These are phyloP conservation scores for Lordiphosa stackelbergi DNA, from an alignment of 1,140 invertebrate genomes.

Conservation along the genomic window DNA sequence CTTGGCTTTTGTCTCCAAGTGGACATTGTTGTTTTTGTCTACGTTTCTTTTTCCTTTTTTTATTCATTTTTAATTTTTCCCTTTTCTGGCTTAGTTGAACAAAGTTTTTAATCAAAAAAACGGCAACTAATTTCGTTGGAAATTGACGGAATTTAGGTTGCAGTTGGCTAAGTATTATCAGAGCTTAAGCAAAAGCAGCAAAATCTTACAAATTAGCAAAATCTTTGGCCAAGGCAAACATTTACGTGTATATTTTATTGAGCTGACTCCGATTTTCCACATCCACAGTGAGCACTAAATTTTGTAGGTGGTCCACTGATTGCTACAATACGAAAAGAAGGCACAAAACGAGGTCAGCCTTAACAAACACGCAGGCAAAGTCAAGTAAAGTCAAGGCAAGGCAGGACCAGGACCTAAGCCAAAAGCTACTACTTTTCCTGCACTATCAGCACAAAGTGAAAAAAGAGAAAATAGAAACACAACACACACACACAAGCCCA, in stretches of 20 bases:
- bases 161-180: constrained; percentile 26
- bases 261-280: constrained; percentile 38
- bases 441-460: constrained; percentile 34
- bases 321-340: constrained; percentile 26
- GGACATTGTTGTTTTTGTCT: constrained; percentile 25
- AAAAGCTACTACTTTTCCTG: constrained; percentile 24
- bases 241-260: constrained; percentile 63
- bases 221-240: constrained; percentile 24
- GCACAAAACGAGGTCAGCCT: constrained; percentile 35
- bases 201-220: constrained; percentile 32
- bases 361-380: constrained; percentile 40
- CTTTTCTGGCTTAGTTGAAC: constrained; percentile 50
- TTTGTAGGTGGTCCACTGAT: constrained; percentile 41
- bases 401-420: constrained; percentile 32
- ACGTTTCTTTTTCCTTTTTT: constrained; percentile 2
- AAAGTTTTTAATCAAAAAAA: constrained; percentile 57
- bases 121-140: constrained; percentile 57
- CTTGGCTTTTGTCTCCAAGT: constrained; percentile 10
- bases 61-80: constrained; percentile 6
- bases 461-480: constrained; percentile 2
- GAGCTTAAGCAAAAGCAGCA: constrained; percentile 8
- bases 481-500: constrained; percentile 17
- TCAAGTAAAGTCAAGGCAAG: constrained; percentile 42
- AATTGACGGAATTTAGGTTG: constrained; percentile 6
- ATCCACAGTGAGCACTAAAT: constrained; percentile 40